Evolutionary conservation across 2,113 vertebrate species (phyloP), one percentile per base, ranked within the genome.

Genomic region (Chlamydotis undulata): DNA sequence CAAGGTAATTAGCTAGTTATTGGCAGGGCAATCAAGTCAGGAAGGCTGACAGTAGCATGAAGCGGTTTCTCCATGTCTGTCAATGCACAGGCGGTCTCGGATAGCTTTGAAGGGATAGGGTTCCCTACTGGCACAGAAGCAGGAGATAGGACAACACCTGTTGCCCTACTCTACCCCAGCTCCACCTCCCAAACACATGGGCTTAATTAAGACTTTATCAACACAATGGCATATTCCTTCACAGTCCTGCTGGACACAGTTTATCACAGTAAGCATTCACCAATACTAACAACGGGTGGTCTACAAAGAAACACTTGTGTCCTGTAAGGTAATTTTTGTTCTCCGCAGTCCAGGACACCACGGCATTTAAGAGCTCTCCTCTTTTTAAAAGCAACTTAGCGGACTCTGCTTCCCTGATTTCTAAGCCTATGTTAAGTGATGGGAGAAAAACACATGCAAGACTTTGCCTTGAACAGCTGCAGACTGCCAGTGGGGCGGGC

Each of bases 401-500:
- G 35, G 39, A 55, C 33, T 64, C 52, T 15, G 12, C 65, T 84
- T 68, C 57, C 69, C 41, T 41, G 37, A 76, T 57, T 92, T 71
- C 59, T 29, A 71, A 92, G 37, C 80, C 61, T 65, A 37, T 24
- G 29, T 31, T 49, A 92, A 64, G n/a, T 7, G 25, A 91, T 29
- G 28, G 50, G 31, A 84, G 28, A 90, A 94, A 95, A 87, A 60
- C 65, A 74, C 63, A 75, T 12, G 28, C 70, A 76, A 82, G 77
- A 79, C 23, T 61, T 65, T 19, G 61, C 74, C 89, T 87, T 41
- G 41, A 95, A 78, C 61, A 96, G 81, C 80, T 94, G 91, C 80
- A 91, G 35, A 73, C 65, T 92, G 73, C 49, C 82, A 96, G 65
- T 7, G 45, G 41, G n/a, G 61, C 86, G 92, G 37, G 45, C 65